Base-by-base conservation (phyloP, 1,140 invertebrate species). In the Globodera rostochiensis region DNA sequence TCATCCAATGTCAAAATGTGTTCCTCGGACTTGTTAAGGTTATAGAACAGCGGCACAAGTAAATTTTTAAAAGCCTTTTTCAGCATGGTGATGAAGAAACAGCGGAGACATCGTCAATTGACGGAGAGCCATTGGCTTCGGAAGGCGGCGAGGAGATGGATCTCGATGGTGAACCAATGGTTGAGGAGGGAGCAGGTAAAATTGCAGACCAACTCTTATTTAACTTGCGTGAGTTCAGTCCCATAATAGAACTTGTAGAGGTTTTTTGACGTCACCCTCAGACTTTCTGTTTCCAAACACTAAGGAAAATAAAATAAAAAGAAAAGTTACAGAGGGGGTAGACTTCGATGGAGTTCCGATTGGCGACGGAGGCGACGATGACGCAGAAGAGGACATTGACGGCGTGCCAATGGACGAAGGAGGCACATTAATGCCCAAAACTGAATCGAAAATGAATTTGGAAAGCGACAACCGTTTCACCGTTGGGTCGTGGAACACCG, bases 1-100 rank as follows among this genome's bases (percentile, higher is more conserved):
- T 99, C 49, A 93, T 95, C 73, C 94, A 93, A 89, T 91, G 98
- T 66, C 95, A 96, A 89, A 96, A 96, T 90, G 93, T 95, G 13
- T 99, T 99, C 88, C 91, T 96, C 13, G 95, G 95, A 6, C 89
- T 93, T 5, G 50, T 86, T 21, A 86, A 87, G 80, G 74, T 88
- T 69, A 25, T 49, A 50, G n/a, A 49, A 47, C 36, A 19, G 9
- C 19, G 21, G 7, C 11, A 46, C 73, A 50, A n/a, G 36, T 57
- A 25, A 49, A 60, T 83, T n/a, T n/a, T 11, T 7, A 19, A 73
- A 11, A 73, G 5, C n/a, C 6, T 73, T 73, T 5, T 36, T 84
- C 57, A 66, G 53, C 71, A 11, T 36, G 73, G 21, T 25, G 45
- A 53, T 45, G 82, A 45, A 4, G 67, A 60, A 47, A 73, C 19